Evolutionary conservation across 1,140 invertebrate genomes (phyloP), one percentile per base, ranked within the genome.

Genomic region (Drosophila punjabiensis): DNA sequence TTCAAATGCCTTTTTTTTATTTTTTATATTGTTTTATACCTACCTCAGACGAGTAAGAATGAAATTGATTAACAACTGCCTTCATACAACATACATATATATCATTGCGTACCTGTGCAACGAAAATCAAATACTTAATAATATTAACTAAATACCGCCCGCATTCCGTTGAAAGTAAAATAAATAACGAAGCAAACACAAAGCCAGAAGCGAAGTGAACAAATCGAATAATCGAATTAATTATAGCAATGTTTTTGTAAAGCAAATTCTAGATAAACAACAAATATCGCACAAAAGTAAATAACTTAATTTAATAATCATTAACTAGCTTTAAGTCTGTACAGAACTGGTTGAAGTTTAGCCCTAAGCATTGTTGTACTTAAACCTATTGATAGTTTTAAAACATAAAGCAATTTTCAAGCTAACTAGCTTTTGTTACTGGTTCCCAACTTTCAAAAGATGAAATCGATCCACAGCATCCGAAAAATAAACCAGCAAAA

Each of bases 101-200:
- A 90, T 58, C 58, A 84, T 89, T 89, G 85, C 85, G 85, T 88
- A 88, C 85, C 85, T 88, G 85, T 88, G 85, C 85, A 88, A 89
- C 77, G 63, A 61, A 78, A 82, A 86, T 79, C 78, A 88, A 88
- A 82, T 81, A 76, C 58, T 76, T 81, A 75, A 60, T 76, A 58
- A 65, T 56, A 37, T 68, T 69, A 61, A 81, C 81, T 75, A 43
- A 75, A 74, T 53, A 75, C 58, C 65, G 63, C 63, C 62, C 81
- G 85, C 81, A 88, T 84, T 88, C 85, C 85, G 84, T 88, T 89
- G 59, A 52, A 41, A 24, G 56, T 13, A 39, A 18, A 24, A 24
- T 24, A 24, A 24, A 24, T 24, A 24, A 14, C 18, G 55, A 53
- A 39, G 56, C 53, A 32, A 61, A 66, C 55, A 41, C 47, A 64